Conservation (phyloP, 2,113 vertebrate species). For the Noctilio leporinus region DNA sequence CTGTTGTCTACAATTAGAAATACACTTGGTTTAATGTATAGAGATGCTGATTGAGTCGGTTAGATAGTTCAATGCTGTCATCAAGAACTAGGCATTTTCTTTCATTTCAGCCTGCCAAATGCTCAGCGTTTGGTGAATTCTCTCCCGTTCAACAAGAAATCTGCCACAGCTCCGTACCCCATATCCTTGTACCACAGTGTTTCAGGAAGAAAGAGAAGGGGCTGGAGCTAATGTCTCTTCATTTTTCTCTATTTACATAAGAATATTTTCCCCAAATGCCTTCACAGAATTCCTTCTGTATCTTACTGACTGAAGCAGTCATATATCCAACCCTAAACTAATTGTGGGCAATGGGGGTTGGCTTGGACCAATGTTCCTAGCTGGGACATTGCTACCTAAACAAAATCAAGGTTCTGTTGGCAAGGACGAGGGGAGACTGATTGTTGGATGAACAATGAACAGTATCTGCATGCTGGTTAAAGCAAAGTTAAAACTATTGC, state of each 20-base stretch:
- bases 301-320: not conserved
- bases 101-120: not conserved
- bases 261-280: not conserved
- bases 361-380: not conserved
- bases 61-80: not conserved
- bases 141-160: not conserved
- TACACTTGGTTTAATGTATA: not conserved
- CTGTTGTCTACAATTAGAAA: not conserved
- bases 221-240: not conserved
- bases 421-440: not conserved
- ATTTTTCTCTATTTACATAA: not conserved
- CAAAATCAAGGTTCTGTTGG: not conserved
- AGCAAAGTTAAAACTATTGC: not conserved
- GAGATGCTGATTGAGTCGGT: not conserved
- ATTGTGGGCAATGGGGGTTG: not conserved
- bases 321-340: not conserved
- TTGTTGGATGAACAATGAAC: not conserved
- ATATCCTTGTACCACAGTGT: not conserved
- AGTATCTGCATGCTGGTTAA: not conserved
- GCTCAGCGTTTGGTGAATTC: not conserved
- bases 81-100: not conserved
- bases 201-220: not conserved
- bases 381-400: not conserved
- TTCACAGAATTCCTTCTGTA: not conserved
- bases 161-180: not conserved